phyloP scores from a whole-genome alignment of 2,797 vertebrate genomes.

The Zenarchopterus dispar region DNA sequence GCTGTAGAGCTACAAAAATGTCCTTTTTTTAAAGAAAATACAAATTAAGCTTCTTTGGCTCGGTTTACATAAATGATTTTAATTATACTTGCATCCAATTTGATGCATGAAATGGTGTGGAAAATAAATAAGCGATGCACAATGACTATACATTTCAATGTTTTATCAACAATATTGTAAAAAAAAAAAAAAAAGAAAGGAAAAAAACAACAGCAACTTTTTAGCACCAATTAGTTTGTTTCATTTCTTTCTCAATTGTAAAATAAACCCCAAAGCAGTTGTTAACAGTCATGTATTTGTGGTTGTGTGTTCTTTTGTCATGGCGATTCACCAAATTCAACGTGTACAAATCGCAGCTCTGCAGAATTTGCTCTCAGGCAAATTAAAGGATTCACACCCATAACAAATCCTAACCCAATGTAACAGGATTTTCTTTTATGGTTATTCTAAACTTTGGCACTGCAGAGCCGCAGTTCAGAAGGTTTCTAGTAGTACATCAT shows the following conservation, averaged over 20 bases:
- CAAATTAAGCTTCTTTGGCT: conserved; percentile 98
- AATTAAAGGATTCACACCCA: conserved; percentile 52
- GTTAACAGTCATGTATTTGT: conserved; percentile 89
- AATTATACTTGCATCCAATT: conserved; percentile 95
- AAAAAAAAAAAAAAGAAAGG: conserved; percentile 86
- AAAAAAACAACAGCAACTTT: conserved; percentile 75
- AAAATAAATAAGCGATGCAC: conserved; percentile 95
- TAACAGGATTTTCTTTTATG: conserved; percentile 41
- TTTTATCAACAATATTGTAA: conserved; percentile 97
- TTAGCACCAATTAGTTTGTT: conserved; percentile 94
- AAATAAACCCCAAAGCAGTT: conserved; percentile 99
- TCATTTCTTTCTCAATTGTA: conserved; percentile 94
- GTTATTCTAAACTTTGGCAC: conserved; percentile 1
- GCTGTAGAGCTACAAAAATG: conserved; percentile 96
- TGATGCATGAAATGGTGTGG: conserved; percentile 97
- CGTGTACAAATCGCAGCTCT: conserved; percentile 42
- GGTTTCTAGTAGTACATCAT: conserved; percentile 8
- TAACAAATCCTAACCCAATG: conserved; percentile 39
- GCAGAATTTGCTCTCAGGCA: conserved; percentile 43
- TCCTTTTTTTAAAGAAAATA: conserved; percentile 90
- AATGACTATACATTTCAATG: conserved; percentile 99
- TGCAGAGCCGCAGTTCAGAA: conserved; percentile 30
- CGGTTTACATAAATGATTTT: conserved; percentile 98
- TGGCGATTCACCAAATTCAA: conserved; percentile 41
- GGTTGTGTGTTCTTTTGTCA: conserved; percentile 85